A percentile compares a stretch with the other conserved stretches of the same genome.
These are phyloP conservation scores for Thalassophryne amazonica DNA, from an alignment of 2,797 vertebrate species.

Conservation along the genomic window DNA sequence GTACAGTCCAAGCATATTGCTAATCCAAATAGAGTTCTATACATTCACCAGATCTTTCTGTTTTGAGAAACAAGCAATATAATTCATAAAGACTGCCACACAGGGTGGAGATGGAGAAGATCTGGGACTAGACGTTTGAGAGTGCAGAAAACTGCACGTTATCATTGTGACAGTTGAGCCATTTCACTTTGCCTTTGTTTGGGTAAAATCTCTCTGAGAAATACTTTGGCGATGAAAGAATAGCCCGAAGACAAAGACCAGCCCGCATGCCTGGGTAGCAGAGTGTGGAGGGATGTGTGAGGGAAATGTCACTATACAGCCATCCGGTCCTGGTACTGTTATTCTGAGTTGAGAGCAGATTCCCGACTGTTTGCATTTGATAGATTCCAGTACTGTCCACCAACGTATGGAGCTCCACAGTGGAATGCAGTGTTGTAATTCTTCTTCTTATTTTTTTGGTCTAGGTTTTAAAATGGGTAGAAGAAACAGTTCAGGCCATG, in stretches of 20 bases:
- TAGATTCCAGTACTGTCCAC: neutral
- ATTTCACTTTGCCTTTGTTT: slow-evolving; percentile 70
- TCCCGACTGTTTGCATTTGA: slow-evolving; percentile 22
- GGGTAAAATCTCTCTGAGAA: slow-evolving; percentile 51
- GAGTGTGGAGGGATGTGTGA: neutral
- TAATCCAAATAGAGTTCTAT: slow-evolving; percentile 12
- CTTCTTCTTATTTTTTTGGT: slow-evolving; percentile 8
- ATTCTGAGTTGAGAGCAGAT: slow-evolving; percentile 2
- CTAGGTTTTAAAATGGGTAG: slow-evolving; percentile 95
- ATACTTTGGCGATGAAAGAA: slow-evolving; percentile 54
- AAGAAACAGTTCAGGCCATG: slow-evolving; percentile 90
- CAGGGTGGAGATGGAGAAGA: slow-evolving; percentile 29
- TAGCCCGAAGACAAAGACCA: slow-evolving; percentile 51
- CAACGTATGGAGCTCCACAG: neutral
- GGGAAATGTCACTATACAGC: slow-evolving; percentile 7
- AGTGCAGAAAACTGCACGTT: slow-evolving; percentile 69
- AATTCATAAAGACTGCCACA: slow-evolving; percentile 51
- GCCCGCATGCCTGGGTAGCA: slow-evolving; percentile 7
- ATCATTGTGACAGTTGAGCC: slow-evolving; percentile 72
- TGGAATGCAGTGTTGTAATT: neutral
- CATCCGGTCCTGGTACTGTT: slow-evolving; percentile 30
- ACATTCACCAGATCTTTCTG: slow-evolving; percentile 17
- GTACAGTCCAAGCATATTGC: slow-evolving; percentile 21
- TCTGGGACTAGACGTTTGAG: slow-evolving; percentile 56
- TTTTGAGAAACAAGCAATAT: slow-evolving; percentile 33